Base-by-base conservation (phyloP, 2,888 invertebrate species). In the Glaucopsyche alexis region DNA sequence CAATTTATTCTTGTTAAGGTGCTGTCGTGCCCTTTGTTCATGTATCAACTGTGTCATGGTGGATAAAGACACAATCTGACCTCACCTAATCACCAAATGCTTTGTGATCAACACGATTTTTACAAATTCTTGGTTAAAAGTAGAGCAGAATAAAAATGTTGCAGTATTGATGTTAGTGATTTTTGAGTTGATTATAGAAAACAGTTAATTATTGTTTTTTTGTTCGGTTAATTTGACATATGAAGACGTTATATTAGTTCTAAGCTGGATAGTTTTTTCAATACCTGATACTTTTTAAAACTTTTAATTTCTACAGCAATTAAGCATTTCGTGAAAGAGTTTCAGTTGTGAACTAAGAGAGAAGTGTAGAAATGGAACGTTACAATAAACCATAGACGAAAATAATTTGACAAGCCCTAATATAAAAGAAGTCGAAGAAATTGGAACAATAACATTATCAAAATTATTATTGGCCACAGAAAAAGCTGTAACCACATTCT, bases 1-100 rank as follows among this genome's bases (percentile, higher is more conserved):
- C 87, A 87, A 89, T 89, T 88, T 87, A 82, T 84, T 81, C 82
- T 84, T 80, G 84, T 84, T 86, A 85, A 82, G 79, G 81, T 82
- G 79, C 80, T 83, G 85, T 83, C 81, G 78, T 76, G 76, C 74
- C 81, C 79, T 81, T 87, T 88, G 87, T 89, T 81, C 81, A 80
- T 80, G 77, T 78, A 83, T 85, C 76, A 76, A 66, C 67, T 65
- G 47, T 71, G 72, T 71, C 55, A 71, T 71, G 75, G 42, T 72
- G 69, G 65, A 74, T 74, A 70, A 67, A 74, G 66, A 66, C 49
- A 72, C 72, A 67, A 72, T 72, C 52, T 64, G 47, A 64, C 60
- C 64, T 55, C 45, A 40, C 60, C 71, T n/a, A 2, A 67, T 55
- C 52, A 72, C 52, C 52, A 72, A 72, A 72, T 29, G 64, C 50